A percentile compares a stretch with the other conserved stretches of the same genome.
phyloP scores from a whole-genome alignment of 2,797 vertebrate genomes.

The Anas georgica region DNA sequence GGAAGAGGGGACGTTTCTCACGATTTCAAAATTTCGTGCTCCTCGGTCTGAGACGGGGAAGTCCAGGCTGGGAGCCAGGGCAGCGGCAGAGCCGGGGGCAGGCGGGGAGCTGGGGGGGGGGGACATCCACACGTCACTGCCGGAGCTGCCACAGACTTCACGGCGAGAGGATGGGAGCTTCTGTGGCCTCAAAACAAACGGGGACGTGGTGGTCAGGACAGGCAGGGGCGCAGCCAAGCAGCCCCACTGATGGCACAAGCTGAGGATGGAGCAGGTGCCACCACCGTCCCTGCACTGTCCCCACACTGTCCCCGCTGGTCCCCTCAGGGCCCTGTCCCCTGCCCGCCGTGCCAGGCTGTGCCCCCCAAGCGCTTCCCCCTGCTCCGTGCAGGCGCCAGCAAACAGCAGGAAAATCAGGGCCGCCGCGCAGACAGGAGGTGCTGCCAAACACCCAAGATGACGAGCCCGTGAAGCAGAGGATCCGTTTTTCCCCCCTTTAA shows the following conservation, averaged over 20 bases:
- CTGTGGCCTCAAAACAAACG: not conserved
- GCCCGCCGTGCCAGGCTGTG: not conserved
- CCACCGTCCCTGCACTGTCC: not conserved
- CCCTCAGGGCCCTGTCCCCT: not conserved
- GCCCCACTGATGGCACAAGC: not conserved
- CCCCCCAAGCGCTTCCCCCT: not conserved
- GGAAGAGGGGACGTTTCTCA: not conserved
- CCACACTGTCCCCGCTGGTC: not conserved
- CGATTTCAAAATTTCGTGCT: accelerated
- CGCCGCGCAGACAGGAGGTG: not conserved
- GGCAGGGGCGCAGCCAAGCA: not conserved
- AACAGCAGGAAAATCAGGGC: not conserved
- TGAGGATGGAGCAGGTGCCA: not conserved
- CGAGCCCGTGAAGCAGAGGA: not conserved
- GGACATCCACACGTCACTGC: accelerated
- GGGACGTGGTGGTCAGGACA: not conserved
- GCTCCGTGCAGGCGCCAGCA: not conserved
- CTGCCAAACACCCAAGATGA: not conserved
- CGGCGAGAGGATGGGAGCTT: accelerated
- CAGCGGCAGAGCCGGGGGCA: accelerated
- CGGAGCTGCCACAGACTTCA: not conserved
- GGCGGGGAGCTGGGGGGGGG: not conserved
- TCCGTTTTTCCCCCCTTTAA: not conserved
- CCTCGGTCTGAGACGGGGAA: not conserved
- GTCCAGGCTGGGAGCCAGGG: not conserved